Evolutionary conservation across 1,140 invertebrate species (phyloP).

Genomic region (Amyelois transitella): DNA sequence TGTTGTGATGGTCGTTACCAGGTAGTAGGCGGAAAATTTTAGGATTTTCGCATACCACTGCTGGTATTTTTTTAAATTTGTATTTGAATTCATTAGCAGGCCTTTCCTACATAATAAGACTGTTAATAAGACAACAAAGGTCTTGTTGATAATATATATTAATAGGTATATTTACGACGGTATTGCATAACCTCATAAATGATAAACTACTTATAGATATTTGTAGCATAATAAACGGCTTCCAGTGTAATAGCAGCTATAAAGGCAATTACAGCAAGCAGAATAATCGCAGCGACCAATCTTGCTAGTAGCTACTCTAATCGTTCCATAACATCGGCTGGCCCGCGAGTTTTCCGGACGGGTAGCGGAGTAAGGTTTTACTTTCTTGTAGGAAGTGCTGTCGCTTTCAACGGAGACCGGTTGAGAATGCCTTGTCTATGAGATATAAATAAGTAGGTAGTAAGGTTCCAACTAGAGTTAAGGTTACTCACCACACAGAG

Average conservation of each 20-base stretch:
- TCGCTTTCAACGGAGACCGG: slow-evolving; percentile 70
- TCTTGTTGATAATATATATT: not conserved
- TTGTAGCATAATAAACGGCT: not conserved
- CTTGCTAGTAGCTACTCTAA: not conserved
- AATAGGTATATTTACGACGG: not conserved
- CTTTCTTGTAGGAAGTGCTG: slow-evolving; percentile 71
- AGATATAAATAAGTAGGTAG: slow-evolving; percentile 15
- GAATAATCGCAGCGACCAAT: not conserved
- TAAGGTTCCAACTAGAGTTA: not conserved
- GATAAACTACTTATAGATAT: not conserved
- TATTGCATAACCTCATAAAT: not conserved
- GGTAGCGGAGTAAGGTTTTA: slow-evolving; percentile 56
- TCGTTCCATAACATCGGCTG: slow-evolving; percentile 12
- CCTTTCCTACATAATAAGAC: too few species aligned
- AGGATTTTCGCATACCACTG: slow-evolving; percentile 28
- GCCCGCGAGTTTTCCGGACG: slow-evolving; percentile 42
- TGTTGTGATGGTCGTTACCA: slow-evolving; percentile 16
- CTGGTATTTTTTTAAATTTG: too few species aligned
- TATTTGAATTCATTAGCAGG: too few species aligned
- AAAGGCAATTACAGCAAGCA: not conserved
- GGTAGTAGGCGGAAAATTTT: slow-evolving; percentile 33
- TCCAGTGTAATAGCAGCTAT: not conserved
- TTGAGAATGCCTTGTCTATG: slow-evolving; percentile 26
- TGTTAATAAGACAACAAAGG: too few species aligned
- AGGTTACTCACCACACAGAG: too few species aligned